Base-by-base conservation (phyloP, 1,140 invertebrate species). In the Nasonia longicornis region DNA sequence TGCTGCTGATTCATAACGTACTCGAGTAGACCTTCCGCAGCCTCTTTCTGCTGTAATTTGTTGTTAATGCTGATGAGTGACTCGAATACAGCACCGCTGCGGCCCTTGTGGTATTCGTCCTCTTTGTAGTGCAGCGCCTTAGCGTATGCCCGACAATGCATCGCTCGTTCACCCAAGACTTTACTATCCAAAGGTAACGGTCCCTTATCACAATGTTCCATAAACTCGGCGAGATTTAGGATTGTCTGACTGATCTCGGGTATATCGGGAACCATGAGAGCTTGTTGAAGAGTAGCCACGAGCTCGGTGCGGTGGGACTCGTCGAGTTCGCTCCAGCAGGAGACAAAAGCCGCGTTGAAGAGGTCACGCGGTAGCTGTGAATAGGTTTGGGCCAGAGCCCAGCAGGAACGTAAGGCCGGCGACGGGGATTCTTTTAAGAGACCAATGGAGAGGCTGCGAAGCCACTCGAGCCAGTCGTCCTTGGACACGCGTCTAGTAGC, bases 121-220 rank as follows among this genome's bases (percentile, higher is more conserved):
- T 99, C 99, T 91, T 98, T 99, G 88, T 99, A 99, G 89, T 99
- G 97, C 31, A 99, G 88, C 0, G 99, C 98, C 91, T 99, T 99
- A 0, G 98, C 98, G 83, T 94, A 95, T 0, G 97, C 97, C 84
- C 97, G 91, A 87, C 95, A 96, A 58, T 95, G 93, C 95, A 97
- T 97, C 0, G 96, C 96, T 52, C 95, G 91, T 82, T 96, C 95
- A 0, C 96, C 96, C 0, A 97, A 87, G 26, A 99, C 90, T 72
- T 96, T 94, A 0, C 95, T 94, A 80, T 98, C 95, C 29, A 99
- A 92, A 1, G 98, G 98, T 77, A 99, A 90, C 0, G 97, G 96
- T 20, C 98, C 98, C 81, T 97, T 97, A 87, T 99, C 98, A 88
- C 98, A 99, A 87, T 99, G 98, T 86, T 99, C 98, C 97, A 99